These are phyloP conservation scores for Cantharis flavilabris DNA, from an alignment of 2,888 invertebrate genomes.

Conservation along the genomic window DNA sequence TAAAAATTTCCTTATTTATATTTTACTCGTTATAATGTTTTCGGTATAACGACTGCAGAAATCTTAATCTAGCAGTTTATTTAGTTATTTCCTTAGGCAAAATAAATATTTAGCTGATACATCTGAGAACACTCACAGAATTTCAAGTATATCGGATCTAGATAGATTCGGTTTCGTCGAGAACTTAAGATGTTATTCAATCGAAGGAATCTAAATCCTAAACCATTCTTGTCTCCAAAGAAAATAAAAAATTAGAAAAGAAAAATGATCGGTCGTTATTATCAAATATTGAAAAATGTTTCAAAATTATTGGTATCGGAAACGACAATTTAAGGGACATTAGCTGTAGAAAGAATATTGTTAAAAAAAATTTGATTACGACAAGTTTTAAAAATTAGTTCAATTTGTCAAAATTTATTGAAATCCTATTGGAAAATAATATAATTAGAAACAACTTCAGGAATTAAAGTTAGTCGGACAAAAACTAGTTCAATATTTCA, in stretches of 20 bases:
- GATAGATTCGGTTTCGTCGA: neutral
- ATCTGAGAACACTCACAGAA: neutral
- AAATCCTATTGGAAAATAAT: neutral
- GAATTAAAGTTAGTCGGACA: neutral
- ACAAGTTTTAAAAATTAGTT: neutral
- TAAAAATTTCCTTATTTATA: neutral
- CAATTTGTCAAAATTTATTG: neutral
- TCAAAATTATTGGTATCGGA: neutral
- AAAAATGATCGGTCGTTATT: neutral
- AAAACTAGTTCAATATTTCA: neutral
- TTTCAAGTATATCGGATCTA: constrained; percentile 1
- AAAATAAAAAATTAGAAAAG: neutral
- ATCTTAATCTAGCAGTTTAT: neutral
- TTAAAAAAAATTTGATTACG: neutral
- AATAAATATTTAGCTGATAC: constrained; percentile 3
- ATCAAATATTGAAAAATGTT: neutral
- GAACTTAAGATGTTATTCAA: constrained; percentile 3
- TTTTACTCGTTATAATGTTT: neutral
- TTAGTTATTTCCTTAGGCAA: constrained; percentile 1
- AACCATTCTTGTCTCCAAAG: neutral
- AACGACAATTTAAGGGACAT: neutral
- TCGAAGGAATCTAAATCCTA: neutral
- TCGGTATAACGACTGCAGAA: neutral
- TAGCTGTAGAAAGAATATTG: neutral
- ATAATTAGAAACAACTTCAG: neutral